phyloP scores from a whole-genome alignment of 2,888 invertebrate species.

The Diaphora mendica region DNA sequence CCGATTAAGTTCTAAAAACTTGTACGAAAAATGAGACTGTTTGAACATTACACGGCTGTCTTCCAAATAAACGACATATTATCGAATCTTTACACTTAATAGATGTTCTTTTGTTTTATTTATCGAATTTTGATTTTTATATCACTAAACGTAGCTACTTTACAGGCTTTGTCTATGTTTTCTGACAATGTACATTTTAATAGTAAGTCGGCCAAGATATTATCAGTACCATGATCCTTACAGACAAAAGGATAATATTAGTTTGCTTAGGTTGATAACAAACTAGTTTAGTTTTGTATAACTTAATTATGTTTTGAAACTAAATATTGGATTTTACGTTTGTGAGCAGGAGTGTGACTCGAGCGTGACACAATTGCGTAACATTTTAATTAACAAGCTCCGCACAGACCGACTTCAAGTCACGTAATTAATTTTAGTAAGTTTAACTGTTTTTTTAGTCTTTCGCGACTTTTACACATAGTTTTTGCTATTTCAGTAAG shows the following conservation, averaged over 20 bases:
- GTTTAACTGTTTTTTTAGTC: too few species aligned
- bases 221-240: not conserved
- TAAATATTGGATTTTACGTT: slow-evolving; percentile 23
- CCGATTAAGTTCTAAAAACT: not conserved
- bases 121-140: not conserved
- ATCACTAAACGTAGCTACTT: not conserved
- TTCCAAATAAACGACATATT: too few species aligned
- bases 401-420: not conserved
- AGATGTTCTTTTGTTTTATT: not conserved
- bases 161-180: not conserved
- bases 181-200: not conserved
- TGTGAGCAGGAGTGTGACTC: not conserved
- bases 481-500: too few species aligned
- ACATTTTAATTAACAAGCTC: not conserved
- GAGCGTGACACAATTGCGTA: slow-evolving; percentile 5
- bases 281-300: slow-evolving; percentile 6
- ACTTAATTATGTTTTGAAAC: slow-evolving; percentile 12
- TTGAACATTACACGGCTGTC: too few species aligned
- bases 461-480: too few species aligned
- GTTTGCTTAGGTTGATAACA: slow-evolving; percentile 5
- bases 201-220: not conserved
- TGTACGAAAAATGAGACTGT: not conserved
- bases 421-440: not conserved
- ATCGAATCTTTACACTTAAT: not conserved
- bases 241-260: not conserved